Conservation (phyloP, 2,113 vertebrate genomes). For the Crotophaga sulcirostris region DNA sequence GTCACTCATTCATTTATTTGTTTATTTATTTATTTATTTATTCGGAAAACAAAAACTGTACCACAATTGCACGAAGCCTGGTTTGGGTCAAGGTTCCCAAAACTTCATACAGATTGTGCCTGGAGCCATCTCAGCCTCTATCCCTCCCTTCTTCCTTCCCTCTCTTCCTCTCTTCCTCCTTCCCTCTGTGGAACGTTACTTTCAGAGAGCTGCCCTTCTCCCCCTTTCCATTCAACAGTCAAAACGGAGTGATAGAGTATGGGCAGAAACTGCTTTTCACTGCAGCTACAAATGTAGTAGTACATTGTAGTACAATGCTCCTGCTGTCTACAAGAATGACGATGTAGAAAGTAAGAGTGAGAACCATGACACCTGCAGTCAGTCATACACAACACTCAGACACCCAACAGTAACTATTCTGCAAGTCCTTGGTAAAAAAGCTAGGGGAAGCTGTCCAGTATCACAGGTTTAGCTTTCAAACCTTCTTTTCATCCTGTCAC, state of each 20-base stretch:
- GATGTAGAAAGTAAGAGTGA: neutral
- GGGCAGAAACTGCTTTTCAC: neutral
- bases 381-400: neutral
- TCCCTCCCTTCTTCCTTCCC: too few relatives aligned
- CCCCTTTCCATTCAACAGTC: neutral
- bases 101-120: neutral
- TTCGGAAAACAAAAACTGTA: neutral
- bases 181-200: neutral
- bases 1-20: too few relatives aligned
- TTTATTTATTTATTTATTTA: too few relatives aligned
- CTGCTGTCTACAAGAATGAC: neutral
- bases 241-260: neutral
- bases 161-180: neutral
- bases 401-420: neutral
- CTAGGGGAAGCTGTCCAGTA: neutral
- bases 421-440: neutral
- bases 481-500: neutral
- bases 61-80: neutral
- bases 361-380: neutral
- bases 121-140: neutral
- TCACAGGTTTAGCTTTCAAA: neutral
- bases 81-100: neutral
- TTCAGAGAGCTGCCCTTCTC: neutral
- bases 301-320: neutral
- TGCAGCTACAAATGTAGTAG: neutral